Percentiles rank a stretch among this genome's conserved stretches.
phyloP scores from a whole-genome alignment of 2,797 vertebrate genomes.

The Acridotheres tristis region DNA sequence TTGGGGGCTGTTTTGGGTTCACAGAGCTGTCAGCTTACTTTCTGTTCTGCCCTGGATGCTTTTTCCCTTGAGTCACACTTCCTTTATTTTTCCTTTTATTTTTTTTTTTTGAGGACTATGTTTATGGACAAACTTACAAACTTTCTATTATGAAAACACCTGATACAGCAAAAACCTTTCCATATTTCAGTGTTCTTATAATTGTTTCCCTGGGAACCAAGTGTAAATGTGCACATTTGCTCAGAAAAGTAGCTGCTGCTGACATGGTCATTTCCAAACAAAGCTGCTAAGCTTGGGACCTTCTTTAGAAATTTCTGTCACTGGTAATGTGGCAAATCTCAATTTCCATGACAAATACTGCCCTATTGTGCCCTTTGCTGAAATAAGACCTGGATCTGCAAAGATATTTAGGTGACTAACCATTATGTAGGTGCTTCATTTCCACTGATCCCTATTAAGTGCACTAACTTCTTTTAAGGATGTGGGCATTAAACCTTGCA shows the following conservation, averaged over 20 bases:
- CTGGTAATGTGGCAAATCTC: not conserved
- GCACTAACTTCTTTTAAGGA: not conserved
- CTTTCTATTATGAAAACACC: constrained; percentile 4
- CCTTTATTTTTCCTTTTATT: not conserved
- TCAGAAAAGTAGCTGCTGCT: not conserved
- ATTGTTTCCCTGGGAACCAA: not conserved
- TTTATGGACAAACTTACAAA: constrained; percentile 18
- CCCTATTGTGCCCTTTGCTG: not conserved
- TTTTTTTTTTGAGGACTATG: not conserved
- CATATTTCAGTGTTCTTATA: not conserved
- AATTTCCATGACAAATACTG: not conserved
- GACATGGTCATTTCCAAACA: not conserved
- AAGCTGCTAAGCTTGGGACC: not conserved
- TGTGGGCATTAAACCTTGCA: not conserved
- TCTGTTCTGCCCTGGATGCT: not conserved
- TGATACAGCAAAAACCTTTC: not conserved
- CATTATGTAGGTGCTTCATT: not conserved
- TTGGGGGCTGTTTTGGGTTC: constrained; percentile 30
- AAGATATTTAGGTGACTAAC: constrained; percentile 34
- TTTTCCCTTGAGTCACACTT: not conserved
- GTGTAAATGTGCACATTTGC: not conserved
- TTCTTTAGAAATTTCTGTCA: not conserved
- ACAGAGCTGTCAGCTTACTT: constrained; percentile 22
- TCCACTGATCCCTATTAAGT: not conserved
- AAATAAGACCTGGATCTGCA: not conserved